Conservation (phyloP, 2,888 invertebrate genomes). For the Stegana nigrithorax region DNA sequence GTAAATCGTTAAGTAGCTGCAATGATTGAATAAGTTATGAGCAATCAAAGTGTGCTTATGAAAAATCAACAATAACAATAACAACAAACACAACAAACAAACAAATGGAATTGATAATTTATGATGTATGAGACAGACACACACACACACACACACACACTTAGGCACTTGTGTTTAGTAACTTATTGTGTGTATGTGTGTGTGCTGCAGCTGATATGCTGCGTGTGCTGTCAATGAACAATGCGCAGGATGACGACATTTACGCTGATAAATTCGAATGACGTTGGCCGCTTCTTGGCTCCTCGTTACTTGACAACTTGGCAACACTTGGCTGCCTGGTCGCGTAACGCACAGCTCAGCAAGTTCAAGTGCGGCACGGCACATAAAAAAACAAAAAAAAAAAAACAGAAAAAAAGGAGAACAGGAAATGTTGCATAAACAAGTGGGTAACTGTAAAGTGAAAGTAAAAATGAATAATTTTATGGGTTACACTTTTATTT, state of each 20-base stretch:
- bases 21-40: conserved; percentile 17
- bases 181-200: too few species aligned
- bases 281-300: too few species aligned
- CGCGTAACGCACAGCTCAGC: too few species aligned
- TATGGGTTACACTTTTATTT: neutral
- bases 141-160: too few species aligned
- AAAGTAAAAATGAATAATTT: conserved; percentile 7
- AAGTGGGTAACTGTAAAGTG: conserved; percentile 2
- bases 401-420: neutral
- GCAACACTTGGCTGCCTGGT: too few species aligned
- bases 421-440: too few species aligned
- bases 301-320: too few species aligned
- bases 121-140: neutral
- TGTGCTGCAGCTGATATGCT: too few species aligned
- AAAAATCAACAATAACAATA: neutral
- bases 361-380: too few species aligned
- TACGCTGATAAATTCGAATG: neutral
- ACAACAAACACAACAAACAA: neutral
- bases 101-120: conserved; percentile 9
- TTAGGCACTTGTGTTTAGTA: too few species aligned
- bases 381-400: neutral
- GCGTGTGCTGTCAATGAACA: too few species aligned
- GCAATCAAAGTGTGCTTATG: conserved; percentile 7
- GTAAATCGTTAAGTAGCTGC: conserved; percentile 14
- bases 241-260: neutral